Conservation (phyloP, 2,888 invertebrate species). For the Morpho achilles region DNA sequence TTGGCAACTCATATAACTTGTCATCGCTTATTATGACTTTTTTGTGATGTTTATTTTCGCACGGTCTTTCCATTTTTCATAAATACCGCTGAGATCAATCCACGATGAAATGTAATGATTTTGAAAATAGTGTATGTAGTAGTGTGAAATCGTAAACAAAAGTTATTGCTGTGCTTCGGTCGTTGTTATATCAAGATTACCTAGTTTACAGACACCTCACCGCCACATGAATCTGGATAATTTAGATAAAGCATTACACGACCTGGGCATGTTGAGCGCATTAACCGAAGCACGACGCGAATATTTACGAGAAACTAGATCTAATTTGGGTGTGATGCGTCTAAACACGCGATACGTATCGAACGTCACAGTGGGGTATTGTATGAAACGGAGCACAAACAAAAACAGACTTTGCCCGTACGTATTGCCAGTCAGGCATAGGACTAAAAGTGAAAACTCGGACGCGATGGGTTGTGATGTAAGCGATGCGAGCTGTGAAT, state of each 20-base stretch:
- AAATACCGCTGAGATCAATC: conserved; percentile 41
- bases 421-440: conserved; percentile 75
- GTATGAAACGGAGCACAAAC: conserved; percentile 73
- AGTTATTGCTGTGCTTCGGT: conserved; percentile 1
- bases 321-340: conserved; percentile 71
- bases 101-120: conserved; percentile 68
- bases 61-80: conserved; percentile 52
- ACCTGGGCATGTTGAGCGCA: conserved; percentile 80
- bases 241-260: conserved; percentile 79
- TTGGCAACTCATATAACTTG: conserved; percentile 21
- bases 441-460: conserved; percentile 82
- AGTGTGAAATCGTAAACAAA: conserved; percentile 17
- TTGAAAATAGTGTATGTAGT: conserved; percentile 54
- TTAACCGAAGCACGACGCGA: conserved; percentile 79
- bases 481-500: conserved; percentile 51
- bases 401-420: conserved; percentile 81
- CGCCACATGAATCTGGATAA: conserved; percentile 72
- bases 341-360: conserved; percentile 81
- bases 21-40: conserved; percentile 61
- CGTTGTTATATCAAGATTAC: conserved; percentile 31
- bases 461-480: conserved; percentile 65
- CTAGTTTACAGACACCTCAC: conserved; percentile 65
- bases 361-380: conserved; percentile 81
- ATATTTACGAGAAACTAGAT: conserved; percentile 74
- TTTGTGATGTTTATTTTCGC: conserved; percentile 76